Conservation (phyloP, 2,888 invertebrate species). For the Romanomermis culicivorax region DNA sequence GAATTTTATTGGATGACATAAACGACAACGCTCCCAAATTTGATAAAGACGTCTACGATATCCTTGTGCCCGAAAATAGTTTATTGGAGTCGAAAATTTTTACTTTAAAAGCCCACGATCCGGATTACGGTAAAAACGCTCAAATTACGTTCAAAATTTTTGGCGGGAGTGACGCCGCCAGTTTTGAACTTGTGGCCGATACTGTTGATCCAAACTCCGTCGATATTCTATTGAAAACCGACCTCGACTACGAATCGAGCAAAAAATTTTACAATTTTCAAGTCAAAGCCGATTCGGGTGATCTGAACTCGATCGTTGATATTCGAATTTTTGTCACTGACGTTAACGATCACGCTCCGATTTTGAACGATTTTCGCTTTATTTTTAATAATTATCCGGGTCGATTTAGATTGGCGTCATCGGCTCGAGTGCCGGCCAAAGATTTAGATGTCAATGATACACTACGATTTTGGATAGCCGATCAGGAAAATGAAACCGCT, state of each 20-base stretch:
- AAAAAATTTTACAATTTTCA: conserved; percentile 68
- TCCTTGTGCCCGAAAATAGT: conserved; percentile 84
- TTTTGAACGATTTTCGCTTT: conserved; percentile 64
- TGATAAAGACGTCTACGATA: conserved; percentile 59
- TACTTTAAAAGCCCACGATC: conserved; percentile 65
- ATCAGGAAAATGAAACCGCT: conserved; percentile 34
- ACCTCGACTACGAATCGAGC: conserved; percentile 83
- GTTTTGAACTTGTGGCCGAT: conserved; percentile 16
- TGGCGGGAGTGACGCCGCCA: conserved; percentile 50
- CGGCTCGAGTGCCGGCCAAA: conserved; percentile 71
- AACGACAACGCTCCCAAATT: conserved; percentile 45
- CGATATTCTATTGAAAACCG: conserved; percentile 68
- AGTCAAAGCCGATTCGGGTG: conserved; percentile 45
- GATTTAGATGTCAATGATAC: conserved; percentile 78
- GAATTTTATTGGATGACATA: conserved; percentile 49
- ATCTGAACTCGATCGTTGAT: conserved; percentile 22
- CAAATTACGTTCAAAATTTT: conserved; percentile 81
- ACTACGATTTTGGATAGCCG: conserved; percentile 9
- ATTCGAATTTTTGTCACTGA: conserved; percentile 24
- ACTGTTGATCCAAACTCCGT: conserved; percentile 37
- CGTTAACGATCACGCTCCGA: conserved; percentile 70
- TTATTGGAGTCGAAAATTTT: conserved; percentile 82
- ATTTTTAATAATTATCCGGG: conserved; percentile 86
- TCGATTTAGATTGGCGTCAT: conserved; percentile 71
- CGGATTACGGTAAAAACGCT: conserved; percentile 74